Evolutionary conservation across 2,888 invertebrate genomes (phyloP), one percentile per base, ranked within the genome.

Genomic region (Eupithecia abbreviata): DNA sequence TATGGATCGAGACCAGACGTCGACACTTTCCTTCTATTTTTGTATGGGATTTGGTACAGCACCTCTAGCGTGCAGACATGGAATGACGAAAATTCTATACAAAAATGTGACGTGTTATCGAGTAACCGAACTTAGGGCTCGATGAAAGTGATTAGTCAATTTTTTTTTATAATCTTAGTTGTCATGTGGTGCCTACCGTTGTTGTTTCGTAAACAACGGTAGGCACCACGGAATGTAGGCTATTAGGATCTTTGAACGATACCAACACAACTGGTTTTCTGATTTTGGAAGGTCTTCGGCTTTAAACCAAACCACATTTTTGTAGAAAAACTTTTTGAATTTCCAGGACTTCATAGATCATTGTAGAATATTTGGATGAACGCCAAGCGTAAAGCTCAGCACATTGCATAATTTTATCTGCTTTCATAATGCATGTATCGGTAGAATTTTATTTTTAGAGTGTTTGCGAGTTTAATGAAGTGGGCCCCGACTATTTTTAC

Each of bases 331-430:
- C 10, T 12, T 62, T 30, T 62, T 30, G 30, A n/a, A 18, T 45
- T 68, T 68, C 18, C n/a, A 66, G 66, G 67, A 68, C 18, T 49
- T 0, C 2, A 43, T 15, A 42, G 30, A 69, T 69, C 47, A 69
- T 47, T 30, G 69, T 69, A 18, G 68, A 47, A 45, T 47, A 45
- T 18, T 66, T 69, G 69, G 69, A 69, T 4, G 69, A 30, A 0
- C 49, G 87, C 90, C 90, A 90, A 76, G 30, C 73, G 72, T 79
- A 87, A 83, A 83, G 83, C 78, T 82, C 83, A 81, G 85, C 80
- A 75, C 82, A 78, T 83, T 89, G 88, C 89, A 87, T 87, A 85
- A 87, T 86, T 86, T 86, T 85, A 86, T 84, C 76, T 86, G 77
- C 82, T 84, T 83, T 84, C 76, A 82, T 83, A 85, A 77, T 80